These are phyloP conservation scores for Esox masquinongy DNA, from an alignment of 2,797 vertebrate species.

Conservation along the genomic window DNA sequence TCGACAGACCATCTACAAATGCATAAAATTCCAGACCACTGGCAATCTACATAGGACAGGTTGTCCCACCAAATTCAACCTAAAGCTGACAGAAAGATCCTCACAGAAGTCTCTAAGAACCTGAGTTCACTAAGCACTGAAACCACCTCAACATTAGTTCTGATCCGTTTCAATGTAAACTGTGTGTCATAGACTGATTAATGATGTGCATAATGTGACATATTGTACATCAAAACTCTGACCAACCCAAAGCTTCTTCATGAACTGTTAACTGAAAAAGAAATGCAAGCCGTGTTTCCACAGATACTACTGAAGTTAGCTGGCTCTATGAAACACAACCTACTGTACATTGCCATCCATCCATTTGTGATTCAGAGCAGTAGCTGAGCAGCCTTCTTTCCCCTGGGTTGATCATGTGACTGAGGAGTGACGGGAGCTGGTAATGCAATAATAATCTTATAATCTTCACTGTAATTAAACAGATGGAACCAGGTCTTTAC, in stretches of 20 bases:
- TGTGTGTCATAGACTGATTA: neutral
- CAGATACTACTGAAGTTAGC: neutral
- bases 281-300: neutral
- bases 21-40: no score
- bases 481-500: conserved; percentile 77
- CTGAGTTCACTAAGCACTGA: neutral
- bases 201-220: neutral
- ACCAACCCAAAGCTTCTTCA: neutral
- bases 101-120: no score
- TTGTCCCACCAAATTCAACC: no score
- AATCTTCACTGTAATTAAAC: conserved; percentile 80
- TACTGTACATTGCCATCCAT: neutral
- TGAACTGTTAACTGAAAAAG: neutral
- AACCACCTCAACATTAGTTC: neutral
- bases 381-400: conserved; percentile 39
- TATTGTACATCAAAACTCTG: no score
- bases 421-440: conserved; percentile 63
- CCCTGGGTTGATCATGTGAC: conserved; percentile 50
- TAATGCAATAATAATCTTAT: conserved; percentile 80
- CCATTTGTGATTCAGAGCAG: conserved; percentile 39
- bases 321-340: neutral
- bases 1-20: no score
- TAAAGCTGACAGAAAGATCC: no score
- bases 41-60: no score
- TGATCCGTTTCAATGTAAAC: neutral